Conservation (phyloP, 2,113 vertebrate species). For the Corvus moneduloides region DNA sequence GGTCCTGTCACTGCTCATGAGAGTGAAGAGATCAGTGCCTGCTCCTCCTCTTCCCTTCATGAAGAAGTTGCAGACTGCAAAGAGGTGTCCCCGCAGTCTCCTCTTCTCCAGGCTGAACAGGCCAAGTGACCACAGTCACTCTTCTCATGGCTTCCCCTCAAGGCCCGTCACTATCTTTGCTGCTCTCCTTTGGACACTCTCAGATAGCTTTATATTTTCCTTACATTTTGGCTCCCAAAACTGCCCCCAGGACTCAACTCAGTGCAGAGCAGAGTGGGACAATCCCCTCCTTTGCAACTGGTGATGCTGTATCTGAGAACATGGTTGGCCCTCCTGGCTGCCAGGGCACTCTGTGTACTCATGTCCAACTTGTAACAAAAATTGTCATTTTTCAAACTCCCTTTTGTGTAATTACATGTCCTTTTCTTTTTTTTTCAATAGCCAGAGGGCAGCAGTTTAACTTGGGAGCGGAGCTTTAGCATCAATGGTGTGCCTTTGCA, state of each 20-base stretch:
- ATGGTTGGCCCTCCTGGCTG: neutral
- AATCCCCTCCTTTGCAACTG: neutral
- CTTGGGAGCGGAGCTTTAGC: neutral
- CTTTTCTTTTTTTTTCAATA: neutral
- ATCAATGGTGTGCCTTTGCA: neutral
- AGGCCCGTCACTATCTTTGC: neutral
- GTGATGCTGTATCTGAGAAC: neutral
- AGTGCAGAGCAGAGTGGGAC: neutral
- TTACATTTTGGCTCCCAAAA: neutral
- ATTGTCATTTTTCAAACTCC: neutral
- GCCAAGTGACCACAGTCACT: neutral
- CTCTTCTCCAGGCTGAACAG: neutral
- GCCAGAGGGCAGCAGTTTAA: neutral
- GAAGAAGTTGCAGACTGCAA: fast-evolving
- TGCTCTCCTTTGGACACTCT: neutral
- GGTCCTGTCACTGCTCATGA: neutral
- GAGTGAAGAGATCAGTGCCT: neutral
- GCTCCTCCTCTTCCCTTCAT: neutral
- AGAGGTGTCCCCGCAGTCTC: neutral
- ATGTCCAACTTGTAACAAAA: neutral
- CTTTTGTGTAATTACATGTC: neutral
- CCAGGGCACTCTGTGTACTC: neutral
- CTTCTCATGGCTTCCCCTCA: neutral
- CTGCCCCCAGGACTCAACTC: neutral
- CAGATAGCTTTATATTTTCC: neutral